Percentiles rank a stretch among this genome's conserved stretches.
These are phyloP conservation scores for Mus caroli DNA, from an alignment of 2,797 vertebrate genomes.

Conservation along the genomic window DNA sequence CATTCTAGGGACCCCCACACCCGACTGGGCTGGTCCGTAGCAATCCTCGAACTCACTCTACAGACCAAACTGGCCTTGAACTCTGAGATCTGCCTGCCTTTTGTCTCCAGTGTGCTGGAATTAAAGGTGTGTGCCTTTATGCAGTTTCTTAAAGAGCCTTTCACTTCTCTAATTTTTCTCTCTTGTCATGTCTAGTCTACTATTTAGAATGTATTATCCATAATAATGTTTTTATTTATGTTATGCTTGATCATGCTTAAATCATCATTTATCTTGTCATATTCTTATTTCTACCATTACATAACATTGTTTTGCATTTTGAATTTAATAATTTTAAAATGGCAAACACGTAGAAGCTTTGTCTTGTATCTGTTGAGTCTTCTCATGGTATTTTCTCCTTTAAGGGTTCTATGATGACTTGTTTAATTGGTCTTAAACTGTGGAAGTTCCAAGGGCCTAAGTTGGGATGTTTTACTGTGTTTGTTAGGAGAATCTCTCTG, in stretches of 20 bases:
- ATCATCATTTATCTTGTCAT: not conserved
- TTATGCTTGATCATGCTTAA: not conserved
- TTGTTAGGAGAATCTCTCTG: not conserved
- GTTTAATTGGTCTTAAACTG: not conserved
- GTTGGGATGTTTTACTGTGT: not conserved
- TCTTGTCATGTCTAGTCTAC: not conserved
- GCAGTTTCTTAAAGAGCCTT: not conserved
- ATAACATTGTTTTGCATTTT: slow-evolving; percentile 30
- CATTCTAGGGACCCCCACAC: no score
- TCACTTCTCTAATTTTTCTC: not conserved
- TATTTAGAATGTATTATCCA: not conserved
- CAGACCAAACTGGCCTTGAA: no score
- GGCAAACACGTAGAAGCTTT: not conserved
- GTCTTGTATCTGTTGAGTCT: not conserved
- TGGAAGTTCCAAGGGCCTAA: not conserved
- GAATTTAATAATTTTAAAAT: slow-evolving; percentile 3
- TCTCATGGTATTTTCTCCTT: not conserved
- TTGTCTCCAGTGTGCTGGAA: not conserved
- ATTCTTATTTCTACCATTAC: slow-evolving; percentile 29
- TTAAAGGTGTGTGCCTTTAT: not conserved
- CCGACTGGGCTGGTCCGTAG: no score
- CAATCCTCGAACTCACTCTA: no score
- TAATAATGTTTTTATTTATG: slow-evolving; percentile 1
- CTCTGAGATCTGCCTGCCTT: not conserved
- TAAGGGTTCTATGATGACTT: not conserved